Base-by-base conservation (phyloP, 2,113 vertebrate species). In the Cygnus buccinator region DNA sequence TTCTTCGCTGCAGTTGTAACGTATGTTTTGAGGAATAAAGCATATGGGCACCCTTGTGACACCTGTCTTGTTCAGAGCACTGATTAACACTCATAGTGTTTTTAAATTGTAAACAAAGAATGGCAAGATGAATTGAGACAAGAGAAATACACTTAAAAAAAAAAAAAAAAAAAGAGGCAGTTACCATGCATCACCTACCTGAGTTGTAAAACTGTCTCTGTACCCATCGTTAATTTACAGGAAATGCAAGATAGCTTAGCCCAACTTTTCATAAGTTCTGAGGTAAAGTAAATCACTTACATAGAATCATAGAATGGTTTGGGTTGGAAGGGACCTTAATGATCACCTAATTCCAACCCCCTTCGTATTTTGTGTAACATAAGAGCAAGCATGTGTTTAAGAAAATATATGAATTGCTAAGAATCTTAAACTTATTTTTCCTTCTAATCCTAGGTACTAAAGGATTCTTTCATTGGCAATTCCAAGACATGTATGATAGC, bases 401-500 rank as follows among this genome's bases (percentile, higher is more conserved):
- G 76, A 35, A 59, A 76, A 67, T 46, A 41, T 11, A 33, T 23
- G 13, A 58, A 29, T 21, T 84, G 20, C 61, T 79, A 55, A 87
- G 54, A 75, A 59, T 35, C 10, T 16, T 74, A 7, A 23, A 19
- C 14, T 6, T 39, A 23, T 61, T 95, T 67, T 79, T 26, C 16
- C 15, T 83, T 80, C 15, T 17, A 55, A 70, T 80, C 84, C 25
- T 58, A 99, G 99, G 99, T 99, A 89, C 97, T 99, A 63, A 99
- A 99, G 94, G 98, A 99, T 95, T 99, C 99, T n/a, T 99, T 99
- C 97, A 97, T 99, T 59, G 99, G 99, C 59, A 98, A 99, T 95
- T 99, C 99, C 66, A 99, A 98, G 98, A 99, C 99, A 0, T 99
- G 99, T 88, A 99, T 99, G 99, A 99, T 99, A 41, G 99, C 99